Evolutionary conservation across 2,888 invertebrate genomes (phyloP), one percentile per base, ranked within the genome.

Genomic region (Dryocosmus kuriphilus): DNA sequence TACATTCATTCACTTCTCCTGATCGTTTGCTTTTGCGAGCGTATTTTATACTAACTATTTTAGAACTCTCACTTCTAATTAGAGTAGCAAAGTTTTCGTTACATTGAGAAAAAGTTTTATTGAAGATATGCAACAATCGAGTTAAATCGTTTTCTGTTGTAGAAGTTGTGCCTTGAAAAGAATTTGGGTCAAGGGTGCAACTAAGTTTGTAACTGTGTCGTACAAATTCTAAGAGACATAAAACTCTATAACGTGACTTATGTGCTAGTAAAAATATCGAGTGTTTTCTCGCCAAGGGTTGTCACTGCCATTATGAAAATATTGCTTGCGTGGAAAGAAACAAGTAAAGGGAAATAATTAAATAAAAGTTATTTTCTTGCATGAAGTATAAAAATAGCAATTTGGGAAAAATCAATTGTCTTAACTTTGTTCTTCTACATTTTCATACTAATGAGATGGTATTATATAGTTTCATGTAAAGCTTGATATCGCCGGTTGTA

Each of bases 151-250:
- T 62, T 32, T 62, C 16, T n/a, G 41, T 22, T 75, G 60, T 75
- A 41, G 73, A 76, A 55, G 60, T 71, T 67, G 61, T 71, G 19
- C 82, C 85, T 86, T 85, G 85, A 85, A 85, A 83, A 85, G 81
- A 84, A 84, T 87, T 80, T 84, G 73, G 85, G 83, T 87, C 86
- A 88, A 88, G 87, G 88, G 65, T 83, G 79, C 71, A 79, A 82
- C 83, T 79, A 86, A 86, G 78, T 86, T 85, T 81, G 80, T 79
- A 86, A 83, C 78, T 74, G 80, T 83, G 80, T 77, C 81, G 83
- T 86, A 82, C 60, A 79, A 82, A 83, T 82, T 86, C 75, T 78
- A 76, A 80, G 81, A 76, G 82, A 80, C 79, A 80, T 79, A 77
- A 85, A 85, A 81, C 62, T 74, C 62, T 74, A 30, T 76, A 82